Evolutionary conservation across 2,888 invertebrate species (phyloP), one percentile per base, ranked within the genome.

Genomic region (Oxytorus armatus): DNA sequence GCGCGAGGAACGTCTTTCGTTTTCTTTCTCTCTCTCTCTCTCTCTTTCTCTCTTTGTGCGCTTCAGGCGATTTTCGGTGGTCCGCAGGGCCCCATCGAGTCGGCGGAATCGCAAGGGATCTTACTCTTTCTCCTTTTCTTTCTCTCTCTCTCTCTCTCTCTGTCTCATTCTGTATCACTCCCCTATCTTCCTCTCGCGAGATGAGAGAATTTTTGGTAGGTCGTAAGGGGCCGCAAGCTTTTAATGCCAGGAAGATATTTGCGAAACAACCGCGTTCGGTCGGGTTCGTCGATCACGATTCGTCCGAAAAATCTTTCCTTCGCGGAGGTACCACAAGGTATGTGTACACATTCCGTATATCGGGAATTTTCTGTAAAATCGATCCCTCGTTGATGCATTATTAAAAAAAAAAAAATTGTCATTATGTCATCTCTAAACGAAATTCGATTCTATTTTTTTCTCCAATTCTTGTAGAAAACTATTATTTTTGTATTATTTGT

Each of bases 1-100:
- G 87, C 88, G 85, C 85, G 84, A 85, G 86, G 61, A 81, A 77
- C 73, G 65, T 77, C 66, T 80, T 72, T 76, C 66, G 70, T 66
- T 73, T 80, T 77, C 72, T 80, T 68, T 70, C 16, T 11, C 29
- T 49, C 68, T 39, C 66, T 66, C 68, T 82, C 51, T 29, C 16
- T 55, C 47, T 36, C 16, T 77, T 49, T 57, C 42, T 68, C 73
- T 73, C 73, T 76, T 47, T 63, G 57, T 65, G 33, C 59, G 77
- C 83, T 79, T 53, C 36, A 61, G 79, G 82, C 80, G 65, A 76
- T 78, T 82, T 83, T 78, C 63, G 82, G 78, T 82, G 83, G 77
- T 70, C 80, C 76, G 68, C 33, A 73, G 82, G 80, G 80, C 65
- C 68, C 49, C 61, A 29, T 66, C 75, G 70, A 73, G 42, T 80